A percentile compares a stretch with the other conserved stretches of the same genome.
These are phyloP conservation scores for Macrosiphum euphorbiae DNA, from an alignment of 2,888 invertebrate genomes.

Conservation along the genomic window DNA sequence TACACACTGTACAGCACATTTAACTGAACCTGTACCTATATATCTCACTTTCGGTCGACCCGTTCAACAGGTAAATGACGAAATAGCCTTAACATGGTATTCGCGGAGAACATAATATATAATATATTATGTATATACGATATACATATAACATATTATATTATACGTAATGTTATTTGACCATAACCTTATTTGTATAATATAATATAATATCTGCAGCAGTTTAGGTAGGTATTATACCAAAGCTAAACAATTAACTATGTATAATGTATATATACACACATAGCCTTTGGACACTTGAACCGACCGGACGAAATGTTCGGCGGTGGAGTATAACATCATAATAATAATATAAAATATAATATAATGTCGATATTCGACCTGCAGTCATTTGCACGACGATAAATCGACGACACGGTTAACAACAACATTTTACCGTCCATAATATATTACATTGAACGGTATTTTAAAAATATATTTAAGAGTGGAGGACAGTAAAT, in stretches of 20 bases:
- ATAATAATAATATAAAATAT: neutral
- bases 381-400: neutral
- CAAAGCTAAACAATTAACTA: neutral
- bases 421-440: neutral
- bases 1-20: neutral
- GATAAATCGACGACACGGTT: neutral
- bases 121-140: neutral
- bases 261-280: neutral
- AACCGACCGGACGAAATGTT: neutral
- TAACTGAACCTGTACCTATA: neutral
- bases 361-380: neutral
- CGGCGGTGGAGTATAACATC: neutral
- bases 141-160: neutral
- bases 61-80: neutral
- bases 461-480: neutral
- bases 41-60: neutral
- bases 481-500: neutral
- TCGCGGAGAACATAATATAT: neutral
- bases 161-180: neutral
- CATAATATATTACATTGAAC: neutral
- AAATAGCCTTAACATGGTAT: neutral
- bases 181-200: neutral
- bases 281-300: neutral
- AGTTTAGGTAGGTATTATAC: neutral
- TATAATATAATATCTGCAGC: neutral